Base-by-base conservation (phyloP, 2,797 vertebrate genomes). In the Anisognathus igniventris region DNA sequence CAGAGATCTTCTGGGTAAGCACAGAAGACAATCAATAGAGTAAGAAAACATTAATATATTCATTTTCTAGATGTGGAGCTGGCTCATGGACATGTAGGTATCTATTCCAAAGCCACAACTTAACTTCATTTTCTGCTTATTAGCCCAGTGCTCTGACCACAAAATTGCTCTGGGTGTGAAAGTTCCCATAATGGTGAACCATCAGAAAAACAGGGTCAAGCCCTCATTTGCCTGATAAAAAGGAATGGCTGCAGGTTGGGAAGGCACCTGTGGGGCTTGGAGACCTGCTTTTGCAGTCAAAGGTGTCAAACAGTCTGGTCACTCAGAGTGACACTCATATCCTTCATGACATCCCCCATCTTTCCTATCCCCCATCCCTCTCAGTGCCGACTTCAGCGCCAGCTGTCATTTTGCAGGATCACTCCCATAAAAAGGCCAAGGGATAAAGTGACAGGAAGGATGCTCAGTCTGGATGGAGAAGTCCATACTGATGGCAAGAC, bases 121-220 rank as follows among this genome's bases (percentile, higher is more conserved):
- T 73, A 45, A 93, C 51, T 61, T 84, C 45, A 89, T 87, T 88
- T 93, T 90, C 85, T 94, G 16, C 57, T 73, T 94, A 81, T 48
- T 72, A 87, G 39, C 35, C 33, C 44, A 62, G 54, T 47, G 42
- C 25, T 68, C 48, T 65, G 50, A 72, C 74, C 71, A 85, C 65
- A 78, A 58, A 86, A 89, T 65, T 78, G 12, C 48, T 73, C 78
- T 67, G 48, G 30, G 60, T 74, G 37, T 79, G 48, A 66, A 92
- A 83, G 53, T 31, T 92, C 64, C 56, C 54, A 22, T 75, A 50
- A 80, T 3, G 19, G 47, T 72, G 77, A 90, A 90, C 68, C 65
- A 80, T 73, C 51, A 77, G 53, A 80, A 62, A 66, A 86, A 28
- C 2, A 27, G 65, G 39, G n/a, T 76, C 25, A 68, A 77, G 57